Conservation (phyloP, 2,113 vertebrate species). For the Heterocephalus glaber region DNA sequence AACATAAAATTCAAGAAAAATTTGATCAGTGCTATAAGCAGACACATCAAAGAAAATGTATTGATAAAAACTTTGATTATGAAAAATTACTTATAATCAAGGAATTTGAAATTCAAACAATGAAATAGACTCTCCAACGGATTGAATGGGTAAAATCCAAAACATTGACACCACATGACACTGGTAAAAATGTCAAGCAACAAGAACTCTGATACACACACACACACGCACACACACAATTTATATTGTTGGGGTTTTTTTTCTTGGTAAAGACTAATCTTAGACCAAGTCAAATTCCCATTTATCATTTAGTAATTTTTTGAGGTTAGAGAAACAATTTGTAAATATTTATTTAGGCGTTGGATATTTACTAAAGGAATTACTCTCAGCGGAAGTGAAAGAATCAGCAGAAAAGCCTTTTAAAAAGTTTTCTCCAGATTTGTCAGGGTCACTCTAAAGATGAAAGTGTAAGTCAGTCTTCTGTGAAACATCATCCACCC, state of each 20-base stretch:
- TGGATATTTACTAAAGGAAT: constrained; percentile 91
- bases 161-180: background rate
- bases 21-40: background rate
- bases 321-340: constrained; percentile 88
- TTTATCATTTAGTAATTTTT: constrained; percentile 87
- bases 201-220: background rate
- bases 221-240: constrained; percentile 81
- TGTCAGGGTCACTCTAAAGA: constrained; percentile 88
- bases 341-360: constrained; percentile 93
- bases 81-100: background rate
- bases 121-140: background rate
- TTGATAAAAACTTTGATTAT: background rate
- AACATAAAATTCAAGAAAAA: background rate
- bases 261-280: constrained; percentile 82
- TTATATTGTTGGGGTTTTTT: constrained; percentile 81
- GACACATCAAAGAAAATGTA: background rate
- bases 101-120: constrained; percentile 71
- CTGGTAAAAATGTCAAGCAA: background rate
- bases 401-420: constrained; percentile 86
- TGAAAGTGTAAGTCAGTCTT: constrained; percentile 84
- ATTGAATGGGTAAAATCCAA: background rate
- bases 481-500: constrained; percentile 82
- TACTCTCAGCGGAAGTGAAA: constrained; percentile 86
- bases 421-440: constrained; percentile 86
- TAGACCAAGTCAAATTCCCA: constrained; percentile 85